A percentile compares a stretch with the other conserved stretches of the same genome.
Conservation (phyloP, 30 jellyfish, hydroid and myxozoan genomes). For the Chironex yamaguchii region DNA sequence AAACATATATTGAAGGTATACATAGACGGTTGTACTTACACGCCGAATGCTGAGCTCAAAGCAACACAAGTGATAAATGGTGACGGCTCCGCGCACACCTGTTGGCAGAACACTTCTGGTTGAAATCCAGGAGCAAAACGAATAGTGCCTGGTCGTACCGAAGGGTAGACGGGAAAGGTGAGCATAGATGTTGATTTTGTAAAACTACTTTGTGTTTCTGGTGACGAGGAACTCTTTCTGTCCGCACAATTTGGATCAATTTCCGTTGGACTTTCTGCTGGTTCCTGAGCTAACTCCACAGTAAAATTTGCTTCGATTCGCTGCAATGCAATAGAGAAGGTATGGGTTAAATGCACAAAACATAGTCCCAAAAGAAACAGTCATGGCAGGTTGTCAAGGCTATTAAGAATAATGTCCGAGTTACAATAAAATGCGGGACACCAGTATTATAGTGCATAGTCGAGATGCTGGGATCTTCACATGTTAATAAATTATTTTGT, state of each 20-base stretch:
- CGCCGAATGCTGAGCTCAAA: constrained; percentile 89
- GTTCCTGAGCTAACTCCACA: constrained; percentile 82
- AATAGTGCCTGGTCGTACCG: constrained; percentile 44
- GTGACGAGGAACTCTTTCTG: constrained; percentile 1
- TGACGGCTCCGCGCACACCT: constrained; percentile 81
- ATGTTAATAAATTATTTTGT: too few relatives aligned
- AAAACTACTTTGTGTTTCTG: neutral
- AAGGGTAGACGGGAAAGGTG: constrained; percentile 51
- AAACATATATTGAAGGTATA: too few relatives aligned
- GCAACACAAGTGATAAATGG: constrained; percentile 84
- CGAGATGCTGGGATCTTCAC: too few relatives aligned
- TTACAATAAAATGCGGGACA: too few relatives aligned
- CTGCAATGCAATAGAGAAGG: constrained; percentile 39
- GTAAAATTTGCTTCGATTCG: constrained; percentile 84
- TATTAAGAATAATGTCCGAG: too few relatives aligned
- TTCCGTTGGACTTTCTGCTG: constrained; percentile 74
- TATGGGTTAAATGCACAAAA: neutral
- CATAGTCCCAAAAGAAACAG: neutral
- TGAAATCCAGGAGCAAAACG: constrained; percentile 95
- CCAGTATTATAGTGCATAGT: too few relatives aligned
- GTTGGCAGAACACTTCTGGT: constrained; percentile 88
- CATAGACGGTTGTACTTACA: constrained; percentile 69
- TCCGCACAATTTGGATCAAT: constrained; percentile 7
- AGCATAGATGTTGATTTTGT: constrained; percentile 5
- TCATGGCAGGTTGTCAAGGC: neutral